Conservation (phyloP, 1,140 invertebrate genomes). For the Drosophila tristis region DNA sequence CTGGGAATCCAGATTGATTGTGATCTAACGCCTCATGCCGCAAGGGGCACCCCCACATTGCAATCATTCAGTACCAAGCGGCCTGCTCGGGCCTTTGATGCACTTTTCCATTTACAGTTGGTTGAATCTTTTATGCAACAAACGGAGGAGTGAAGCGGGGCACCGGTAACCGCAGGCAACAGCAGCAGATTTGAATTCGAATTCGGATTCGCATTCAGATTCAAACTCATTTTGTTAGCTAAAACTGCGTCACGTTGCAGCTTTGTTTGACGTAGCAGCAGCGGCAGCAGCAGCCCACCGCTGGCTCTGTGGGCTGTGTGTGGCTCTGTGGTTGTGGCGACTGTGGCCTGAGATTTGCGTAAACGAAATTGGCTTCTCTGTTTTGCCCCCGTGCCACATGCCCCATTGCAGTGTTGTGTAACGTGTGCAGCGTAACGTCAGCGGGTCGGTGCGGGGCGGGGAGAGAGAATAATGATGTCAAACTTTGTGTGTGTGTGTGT, state of each 20-base stretch:
- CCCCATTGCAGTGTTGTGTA: slow-evolving; percentile 21
- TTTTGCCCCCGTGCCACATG: neutral
- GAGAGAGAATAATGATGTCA: slow-evolving; percentile 48
- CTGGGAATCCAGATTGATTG: neutral
- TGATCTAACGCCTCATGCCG: too few relatives aligned
- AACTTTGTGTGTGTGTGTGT: slow-evolving; percentile 13
- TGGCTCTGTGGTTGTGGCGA: slow-evolving; percentile 21
- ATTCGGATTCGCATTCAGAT: slow-evolving; percentile 2
- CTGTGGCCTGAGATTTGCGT: slow-evolving; percentile 68
- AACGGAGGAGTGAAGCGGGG: slow-evolving; percentile 33
- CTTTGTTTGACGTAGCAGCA: slow-evolving; percentile 30
- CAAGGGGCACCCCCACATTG: too few relatives aligned
- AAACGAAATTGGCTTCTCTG: slow-evolving; percentile 63
- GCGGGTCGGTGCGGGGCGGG: neutral
- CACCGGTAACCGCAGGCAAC: slow-evolving; percentile 31
- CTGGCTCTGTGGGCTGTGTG: slow-evolving; percentile 15
- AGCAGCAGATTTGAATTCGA: slow-evolving; percentile 13
- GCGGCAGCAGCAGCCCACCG: neutral
- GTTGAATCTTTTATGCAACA: slow-evolving; percentile 73
- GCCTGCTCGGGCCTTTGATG: too few relatives aligned
- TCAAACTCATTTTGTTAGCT: slow-evolving; percentile 64
- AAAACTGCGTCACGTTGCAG: slow-evolving; percentile 78
- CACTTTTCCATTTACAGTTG: slow-evolving; percentile 56
- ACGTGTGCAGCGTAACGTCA: slow-evolving; percentile 12
- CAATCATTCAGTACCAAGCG: slow-evolving; percentile 27